A percentile compares a stretch with the other conserved stretches of the same genome.
These are phyloP conservation scores for Oriolus oriolus DNA, from an alignment of 2,113 vertebrate genomes.

Conservation along the genomic window DNA sequence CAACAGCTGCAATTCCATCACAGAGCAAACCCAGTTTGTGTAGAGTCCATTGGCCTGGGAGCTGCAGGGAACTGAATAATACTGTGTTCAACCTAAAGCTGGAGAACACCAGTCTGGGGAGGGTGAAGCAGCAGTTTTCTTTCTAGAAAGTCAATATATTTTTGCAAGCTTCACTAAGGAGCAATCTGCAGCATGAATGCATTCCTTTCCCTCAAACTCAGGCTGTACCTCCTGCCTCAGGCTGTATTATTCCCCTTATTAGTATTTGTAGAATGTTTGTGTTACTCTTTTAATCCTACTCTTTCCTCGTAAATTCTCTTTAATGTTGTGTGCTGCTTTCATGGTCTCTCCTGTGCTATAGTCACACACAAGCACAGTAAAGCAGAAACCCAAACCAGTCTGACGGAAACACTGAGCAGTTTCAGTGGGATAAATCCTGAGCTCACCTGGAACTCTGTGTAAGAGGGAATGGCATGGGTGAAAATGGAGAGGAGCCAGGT, in stretches of 20 bases:
- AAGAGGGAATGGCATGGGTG: background rate
- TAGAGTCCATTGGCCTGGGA: background rate
- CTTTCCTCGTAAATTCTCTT: background rate
- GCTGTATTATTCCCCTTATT: background rate
- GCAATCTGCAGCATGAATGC: background rate
- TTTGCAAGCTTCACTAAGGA: background rate
- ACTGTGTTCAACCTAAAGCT: background rate
- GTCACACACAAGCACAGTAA: background rate
- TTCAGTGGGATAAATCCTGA: background rate
- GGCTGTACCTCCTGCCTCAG: background rate
- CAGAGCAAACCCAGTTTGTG: background rate
- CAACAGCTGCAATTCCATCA: conserved; percentile 26
- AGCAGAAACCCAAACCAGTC: background rate
- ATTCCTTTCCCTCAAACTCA: background rate
- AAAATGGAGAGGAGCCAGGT: background rate
- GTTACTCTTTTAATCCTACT: background rate
- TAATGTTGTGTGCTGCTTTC: background rate
- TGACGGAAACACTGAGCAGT: background rate
- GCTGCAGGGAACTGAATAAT: background rate
- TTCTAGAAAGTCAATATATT: background rate
- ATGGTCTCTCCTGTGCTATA: background rate
- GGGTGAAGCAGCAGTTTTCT: background rate
- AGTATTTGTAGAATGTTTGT: background rate
- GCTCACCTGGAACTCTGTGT: background rate
- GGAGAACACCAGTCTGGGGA: background rate